phyloP scores from a whole-genome alignment of 2,797 vertebrate genomes.

The Cuniculus paca region DNA sequence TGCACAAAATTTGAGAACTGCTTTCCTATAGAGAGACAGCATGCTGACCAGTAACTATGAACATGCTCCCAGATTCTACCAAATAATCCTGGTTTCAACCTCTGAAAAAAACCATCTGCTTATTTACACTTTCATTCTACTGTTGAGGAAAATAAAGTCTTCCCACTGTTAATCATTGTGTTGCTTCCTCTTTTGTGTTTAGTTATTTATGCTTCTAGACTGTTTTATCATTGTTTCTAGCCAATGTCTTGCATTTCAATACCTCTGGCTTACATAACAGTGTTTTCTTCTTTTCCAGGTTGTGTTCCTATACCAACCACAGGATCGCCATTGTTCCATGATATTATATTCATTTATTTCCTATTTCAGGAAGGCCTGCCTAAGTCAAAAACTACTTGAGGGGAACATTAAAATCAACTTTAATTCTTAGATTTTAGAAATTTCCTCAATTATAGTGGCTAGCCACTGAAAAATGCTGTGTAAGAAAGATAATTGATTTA shows the following conservation, averaged over 20 bases:
- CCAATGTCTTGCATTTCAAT: background rate
- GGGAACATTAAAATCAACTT: constrained; percentile 24
- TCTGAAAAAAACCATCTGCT: background rate
- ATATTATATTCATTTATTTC: background rate
- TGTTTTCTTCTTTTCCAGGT: background rate
- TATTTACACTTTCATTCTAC: background rate
- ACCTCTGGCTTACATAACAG: background rate
- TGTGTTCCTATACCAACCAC: background rate
- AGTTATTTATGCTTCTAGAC: background rate
- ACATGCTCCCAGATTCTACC: too few species aligned
- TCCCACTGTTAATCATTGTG: background rate
- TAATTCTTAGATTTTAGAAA: background rate
- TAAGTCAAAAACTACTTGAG: constrained; percentile 24
- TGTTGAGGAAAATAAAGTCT: background rate
- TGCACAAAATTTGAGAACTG: too few species aligned
- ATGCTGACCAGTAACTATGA: background rate
- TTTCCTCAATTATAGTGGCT: background rate
- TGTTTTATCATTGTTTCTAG: background rate
- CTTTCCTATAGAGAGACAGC: too few species aligned
- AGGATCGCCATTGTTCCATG: background rate
- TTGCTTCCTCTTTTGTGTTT: background rate
- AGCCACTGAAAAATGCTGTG: background rate
- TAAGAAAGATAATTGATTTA: background rate
- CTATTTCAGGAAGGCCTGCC: background rate
- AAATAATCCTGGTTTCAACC: background rate